Conservation (phyloP, 2,888 invertebrate species). For the Cheilosia soror region DNA sequence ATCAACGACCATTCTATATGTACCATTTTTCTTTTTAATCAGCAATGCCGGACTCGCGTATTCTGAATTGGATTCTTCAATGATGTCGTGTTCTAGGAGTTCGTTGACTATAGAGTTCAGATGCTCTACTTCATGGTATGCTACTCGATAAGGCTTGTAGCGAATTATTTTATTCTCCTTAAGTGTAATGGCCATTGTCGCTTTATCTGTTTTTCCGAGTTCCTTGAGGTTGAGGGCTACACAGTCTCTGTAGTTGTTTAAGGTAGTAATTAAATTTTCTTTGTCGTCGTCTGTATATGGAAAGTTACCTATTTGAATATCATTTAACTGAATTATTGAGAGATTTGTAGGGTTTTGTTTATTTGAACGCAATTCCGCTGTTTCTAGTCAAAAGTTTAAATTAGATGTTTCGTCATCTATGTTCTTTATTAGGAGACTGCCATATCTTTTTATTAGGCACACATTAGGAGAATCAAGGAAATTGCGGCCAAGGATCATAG, state of each 20-base stretch:
- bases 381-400: neutral
- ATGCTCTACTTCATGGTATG: conserved; percentile 4
- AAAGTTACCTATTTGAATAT: conserved; percentile 10
- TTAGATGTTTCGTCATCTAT: neutral
- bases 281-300: neutral
- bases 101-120: conserved; percentile 3
- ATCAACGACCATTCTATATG: conserved; percentile 11
- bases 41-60: conserved; percentile 19
- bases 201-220: conserved; percentile 27
- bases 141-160: conserved; percentile 19
- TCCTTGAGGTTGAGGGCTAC: conserved; percentile 6
- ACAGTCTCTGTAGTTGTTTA: conserved; percentile 7
- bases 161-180: conserved; percentile 13
- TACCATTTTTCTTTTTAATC: conserved; percentile 8
- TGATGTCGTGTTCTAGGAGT: conserved; percentile 22
- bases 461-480: conserved; percentile 41
- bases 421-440: conserved; percentile 25
- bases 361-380: too few relatives aligned
- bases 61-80: conserved; percentile 17
- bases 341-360: neutral
- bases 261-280: neutral
- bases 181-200: conserved; percentile 11
- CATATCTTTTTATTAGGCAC: conserved; percentile 19
- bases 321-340: neutral
- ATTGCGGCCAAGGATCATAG: conserved; percentile 24